These are phyloP conservation scores for Loriculus beryllinus DNA, from an alignment of 2,797 vertebrate species.

Conservation along the genomic window DNA sequence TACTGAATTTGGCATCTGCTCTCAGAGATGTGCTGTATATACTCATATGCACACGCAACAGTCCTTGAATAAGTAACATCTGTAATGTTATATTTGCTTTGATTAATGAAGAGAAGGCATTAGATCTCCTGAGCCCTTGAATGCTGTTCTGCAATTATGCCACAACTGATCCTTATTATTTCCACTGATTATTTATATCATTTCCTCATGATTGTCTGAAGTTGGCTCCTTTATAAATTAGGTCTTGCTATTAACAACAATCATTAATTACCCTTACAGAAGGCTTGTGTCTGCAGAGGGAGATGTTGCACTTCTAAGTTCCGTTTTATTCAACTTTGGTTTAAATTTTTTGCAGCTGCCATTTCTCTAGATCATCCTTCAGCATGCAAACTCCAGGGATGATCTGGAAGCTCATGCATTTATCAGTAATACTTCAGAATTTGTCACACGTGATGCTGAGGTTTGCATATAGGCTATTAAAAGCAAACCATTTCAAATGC, in stretches of 20 bases:
- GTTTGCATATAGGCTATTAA: background rate
- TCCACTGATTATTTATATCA: constrained; percentile 19
- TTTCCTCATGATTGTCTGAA: constrained; percentile 4
- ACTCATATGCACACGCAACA: background rate
- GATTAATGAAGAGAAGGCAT: constrained; percentile 14
- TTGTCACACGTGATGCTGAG: background rate
- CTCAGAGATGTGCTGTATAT: background rate
- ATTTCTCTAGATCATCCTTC: background rate
- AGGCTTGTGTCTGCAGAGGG: background rate
- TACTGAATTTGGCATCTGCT: background rate
- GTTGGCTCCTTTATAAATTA: background rate
- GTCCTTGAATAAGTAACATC: background rate
- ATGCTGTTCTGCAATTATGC: background rate
- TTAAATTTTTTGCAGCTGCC: background rate
- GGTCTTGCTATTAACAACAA: background rate
- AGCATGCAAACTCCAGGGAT: background rate
- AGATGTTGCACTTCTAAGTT: background rate
- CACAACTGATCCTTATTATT: background rate
- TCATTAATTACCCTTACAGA: constrained; percentile 2
- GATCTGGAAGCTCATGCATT: background rate
- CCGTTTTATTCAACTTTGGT: background rate
- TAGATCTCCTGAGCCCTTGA: background rate
- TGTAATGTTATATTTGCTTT: background rate
- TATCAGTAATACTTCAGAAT: background rate
- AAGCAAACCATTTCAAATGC: background rate